These are phyloP conservation scores for Periphyllus acericola DNA, from an alignment of 2,888 invertebrate species.

Conservation along the genomic window DNA sequence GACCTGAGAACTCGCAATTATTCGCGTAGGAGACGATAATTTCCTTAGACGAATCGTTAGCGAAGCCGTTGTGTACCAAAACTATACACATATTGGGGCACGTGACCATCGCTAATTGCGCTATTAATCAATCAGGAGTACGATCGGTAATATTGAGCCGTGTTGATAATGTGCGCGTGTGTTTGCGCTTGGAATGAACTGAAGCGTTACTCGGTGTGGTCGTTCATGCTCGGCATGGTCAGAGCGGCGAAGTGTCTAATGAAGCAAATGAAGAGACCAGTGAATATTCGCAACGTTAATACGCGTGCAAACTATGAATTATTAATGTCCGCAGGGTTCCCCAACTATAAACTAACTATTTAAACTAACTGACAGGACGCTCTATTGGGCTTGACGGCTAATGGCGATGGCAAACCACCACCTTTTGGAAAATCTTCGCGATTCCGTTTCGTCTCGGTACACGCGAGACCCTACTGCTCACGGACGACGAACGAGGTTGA, in stretches of 20 bases:
- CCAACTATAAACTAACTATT: neutral
- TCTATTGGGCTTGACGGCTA: neutral
- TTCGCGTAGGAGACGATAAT: too few relatives aligned
- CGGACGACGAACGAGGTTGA: too few relatives aligned
- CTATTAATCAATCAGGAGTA: too few relatives aligned
- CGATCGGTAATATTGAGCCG: too few relatives aligned
- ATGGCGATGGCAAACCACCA: neutral
- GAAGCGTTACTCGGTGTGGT: neutral
- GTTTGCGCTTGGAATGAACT: neutral
- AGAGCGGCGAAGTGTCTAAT: neutral
- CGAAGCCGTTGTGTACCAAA: too few relatives aligned
- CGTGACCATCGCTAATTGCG: too few relatives aligned
- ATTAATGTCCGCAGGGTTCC: neutral
- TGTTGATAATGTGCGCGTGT: neutral
- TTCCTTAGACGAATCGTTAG: too few relatives aligned
- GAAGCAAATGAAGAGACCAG: slow-evolving; percentile 13
- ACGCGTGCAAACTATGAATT: slow-evolving; percentile 8
- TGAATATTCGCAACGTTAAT: slow-evolving; percentile 7
- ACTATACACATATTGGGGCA: too few relatives aligned
- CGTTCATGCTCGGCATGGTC: neutral
- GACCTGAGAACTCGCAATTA: too few relatives aligned
- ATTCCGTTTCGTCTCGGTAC: too few relatives aligned
- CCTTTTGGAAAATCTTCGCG: too few relatives aligned
- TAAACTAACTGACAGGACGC: neutral
- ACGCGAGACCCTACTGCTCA: too few relatives aligned